phyloP scores from a whole-genome alignment of 2,113 vertebrate species.

The Anser cygnoides region DNA sequence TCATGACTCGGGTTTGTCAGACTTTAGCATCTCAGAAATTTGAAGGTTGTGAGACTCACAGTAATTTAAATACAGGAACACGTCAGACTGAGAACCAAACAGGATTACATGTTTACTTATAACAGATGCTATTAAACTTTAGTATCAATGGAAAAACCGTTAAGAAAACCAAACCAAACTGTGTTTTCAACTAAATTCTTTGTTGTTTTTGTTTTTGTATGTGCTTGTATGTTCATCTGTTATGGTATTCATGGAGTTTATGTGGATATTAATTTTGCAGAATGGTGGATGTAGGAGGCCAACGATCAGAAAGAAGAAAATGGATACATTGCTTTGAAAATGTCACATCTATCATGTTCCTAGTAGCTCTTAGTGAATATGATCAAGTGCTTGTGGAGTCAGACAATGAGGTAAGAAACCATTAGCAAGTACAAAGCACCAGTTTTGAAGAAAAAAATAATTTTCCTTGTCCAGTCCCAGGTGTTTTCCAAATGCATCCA shows the following conservation, averaged over 20 bases:
- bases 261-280: constrained; percentile 78
- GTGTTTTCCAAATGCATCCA: not conserved
- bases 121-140: not conserved
- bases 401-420: constrained; percentile 90
- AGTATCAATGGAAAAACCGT: not conserved
- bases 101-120: not conserved
- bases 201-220: not conserved
- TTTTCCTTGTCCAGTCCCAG: not conserved
- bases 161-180: not conserved
- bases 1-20: not conserved
- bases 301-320: constrained; percentile 97
- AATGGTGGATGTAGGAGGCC: constrained; percentile 97
- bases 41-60: not conserved
- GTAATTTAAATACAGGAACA: not conserved
- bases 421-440: not conserved
- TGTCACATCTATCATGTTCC: constrained; percentile 97
- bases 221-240: not conserved
- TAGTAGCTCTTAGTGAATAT: constrained; percentile 96
- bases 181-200: not conserved
- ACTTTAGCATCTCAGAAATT: not conserved
- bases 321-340: constrained; percentile 99
- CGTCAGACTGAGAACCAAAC: not conserved
- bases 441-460: not conserved
- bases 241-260: constrained; percentile 6
- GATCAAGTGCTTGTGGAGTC: constrained; percentile 97